A percentile compares a stretch with the other conserved stretches of the same genome.
phyloP scores from a whole-genome alignment of 1,140 invertebrate species.

The Eubasilissa regina region DNA sequence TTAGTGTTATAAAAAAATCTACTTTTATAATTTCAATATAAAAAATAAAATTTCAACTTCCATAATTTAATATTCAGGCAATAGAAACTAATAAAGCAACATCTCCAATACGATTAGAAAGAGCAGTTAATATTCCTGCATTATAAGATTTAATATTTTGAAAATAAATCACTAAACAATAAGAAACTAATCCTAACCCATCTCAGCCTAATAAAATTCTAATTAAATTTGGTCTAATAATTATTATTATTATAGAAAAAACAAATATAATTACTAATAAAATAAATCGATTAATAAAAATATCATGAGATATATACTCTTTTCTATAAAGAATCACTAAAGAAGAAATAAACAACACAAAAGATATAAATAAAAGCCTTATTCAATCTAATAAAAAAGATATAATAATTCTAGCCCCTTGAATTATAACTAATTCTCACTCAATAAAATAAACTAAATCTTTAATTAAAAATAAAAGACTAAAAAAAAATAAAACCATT shows the following conservation, averaged over 20 bases:
- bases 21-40: constrained; percentile 69
- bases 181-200: constrained; percentile 78
- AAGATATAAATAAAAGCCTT: constrained; percentile 72
- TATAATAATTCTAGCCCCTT: constrained; percentile 67
- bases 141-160: constrained; percentile 75
- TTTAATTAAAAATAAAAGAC: constrained; percentile 63
- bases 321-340: constrained; percentile 76
- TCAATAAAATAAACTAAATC: constrained; percentile 63
- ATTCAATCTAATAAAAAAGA: constrained; percentile 74
- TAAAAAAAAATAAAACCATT: constrained; percentile 70
- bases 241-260: constrained; percentile 78
- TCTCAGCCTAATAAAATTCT: constrained; percentile 81
- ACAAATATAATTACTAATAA: constrained; percentile 77
- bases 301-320: constrained; percentile 72
- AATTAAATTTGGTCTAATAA: constrained; percentile 79
- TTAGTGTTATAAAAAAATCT: constrained; percentile 66
- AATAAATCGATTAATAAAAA: constrained; percentile 74
- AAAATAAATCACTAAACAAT: constrained; percentile 80
- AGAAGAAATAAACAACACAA: constrained; percentile 78
- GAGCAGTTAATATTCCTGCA: constrained; percentile 76
- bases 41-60: constrained; percentile 71
- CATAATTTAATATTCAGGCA: constrained; percentile 73
- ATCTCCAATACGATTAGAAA: constrained; percentile 78
- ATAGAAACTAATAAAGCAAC: constrained; percentile 73
- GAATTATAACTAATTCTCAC: constrained; percentile 62